phyloP scores from a whole-genome alignment of 2,888 invertebrate genomes.

The Andrena bucephala region DNA sequence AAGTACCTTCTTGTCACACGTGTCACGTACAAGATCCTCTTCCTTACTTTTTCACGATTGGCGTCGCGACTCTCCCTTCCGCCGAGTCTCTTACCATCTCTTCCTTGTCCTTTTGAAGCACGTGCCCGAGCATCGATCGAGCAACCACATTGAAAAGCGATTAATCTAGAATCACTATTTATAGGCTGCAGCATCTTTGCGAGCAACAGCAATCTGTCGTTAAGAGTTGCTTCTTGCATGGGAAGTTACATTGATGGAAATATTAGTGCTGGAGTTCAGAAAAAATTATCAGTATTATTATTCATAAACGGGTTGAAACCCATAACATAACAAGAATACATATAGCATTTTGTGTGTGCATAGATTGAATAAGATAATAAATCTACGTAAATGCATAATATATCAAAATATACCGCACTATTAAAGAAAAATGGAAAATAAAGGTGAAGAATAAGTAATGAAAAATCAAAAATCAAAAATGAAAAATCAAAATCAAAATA shows the following conservation, averaged over 20 bases:
- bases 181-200: constrained; percentile 1
- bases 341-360: too few species aligned
- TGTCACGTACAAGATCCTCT: constrained; percentile 55
- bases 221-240: not conserved
- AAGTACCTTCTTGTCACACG: constrained; percentile 48
- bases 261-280: not conserved
- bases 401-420: too few species aligned
- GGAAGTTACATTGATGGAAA: not conserved
- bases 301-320: too few species aligned
- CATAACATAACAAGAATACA: too few species aligned
- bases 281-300: too few species aligned
- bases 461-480: too few species aligned
- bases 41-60: constrained; percentile 40
- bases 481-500: too few species aligned
- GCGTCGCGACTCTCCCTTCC: constrained; percentile 14
- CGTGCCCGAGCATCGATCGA: constrained; percentile 50
- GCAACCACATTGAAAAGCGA: constrained; percentile 33
- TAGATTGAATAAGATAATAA: too few species aligned
- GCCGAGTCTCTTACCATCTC: not conserved
- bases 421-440: too few species aligned
- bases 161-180: constrained; percentile 50
- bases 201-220: not conserved
- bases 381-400: too few species aligned
- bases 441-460: too few species aligned
- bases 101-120: constrained; percentile 36